These are phyloP conservation scores for Tribolium madens DNA, from an alignment of 1,140 invertebrate genomes.

Conservation along the genomic window DNA sequence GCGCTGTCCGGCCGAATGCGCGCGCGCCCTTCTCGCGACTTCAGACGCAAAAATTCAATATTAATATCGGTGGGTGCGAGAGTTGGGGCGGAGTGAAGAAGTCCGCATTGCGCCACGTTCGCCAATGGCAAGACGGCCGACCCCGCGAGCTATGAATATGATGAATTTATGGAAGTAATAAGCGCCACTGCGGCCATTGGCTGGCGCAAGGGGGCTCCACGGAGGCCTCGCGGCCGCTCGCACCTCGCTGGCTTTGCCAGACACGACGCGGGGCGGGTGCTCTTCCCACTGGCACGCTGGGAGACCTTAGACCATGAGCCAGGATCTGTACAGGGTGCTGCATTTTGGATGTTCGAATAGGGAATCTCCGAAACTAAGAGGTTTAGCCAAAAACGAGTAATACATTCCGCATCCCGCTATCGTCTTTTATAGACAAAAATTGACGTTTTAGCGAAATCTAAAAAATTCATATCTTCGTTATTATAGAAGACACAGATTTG, in stretches of 20 bases:
- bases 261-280: no score
- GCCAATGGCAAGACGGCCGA: conserved; percentile 54
- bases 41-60: conserved; percentile 57
- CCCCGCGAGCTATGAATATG: conserved; percentile 62
- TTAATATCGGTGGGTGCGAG: conserved; percentile 53
- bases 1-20: conserved; percentile 47
- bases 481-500: no score
- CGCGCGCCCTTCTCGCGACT: conserved; percentile 49
- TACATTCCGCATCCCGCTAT: no score
- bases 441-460: no score
- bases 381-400: no score
- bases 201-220: conserved; percentile 53
- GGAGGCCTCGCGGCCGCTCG: neutral
- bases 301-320: no score
- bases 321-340: no score
- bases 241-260: neutral
- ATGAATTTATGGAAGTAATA: conserved; percentile 73
- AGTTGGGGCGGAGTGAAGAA: conserved; percentile 50
- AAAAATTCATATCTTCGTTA: no score
- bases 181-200: conserved; percentile 67
- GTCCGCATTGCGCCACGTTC: conserved; percentile 60
- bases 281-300: no score
- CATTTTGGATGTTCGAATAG: no score
- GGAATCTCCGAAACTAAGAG: no score
- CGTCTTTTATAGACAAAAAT: no score